Base-by-base conservation (phyloP, 1,140 invertebrate species). In the Drosophila micromelanica region DNA sequence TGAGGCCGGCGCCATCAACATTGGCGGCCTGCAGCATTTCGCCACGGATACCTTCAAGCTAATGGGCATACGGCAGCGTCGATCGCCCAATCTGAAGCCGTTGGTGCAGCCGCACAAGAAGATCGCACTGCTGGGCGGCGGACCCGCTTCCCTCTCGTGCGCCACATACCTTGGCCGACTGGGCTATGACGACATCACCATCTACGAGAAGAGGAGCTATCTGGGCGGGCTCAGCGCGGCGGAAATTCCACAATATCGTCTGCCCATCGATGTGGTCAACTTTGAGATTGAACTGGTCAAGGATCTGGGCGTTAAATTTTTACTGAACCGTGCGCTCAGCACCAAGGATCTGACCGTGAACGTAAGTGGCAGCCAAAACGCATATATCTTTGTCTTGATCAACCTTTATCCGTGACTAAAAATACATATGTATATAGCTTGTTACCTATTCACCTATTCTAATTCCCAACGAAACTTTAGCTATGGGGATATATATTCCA, bases 1-100 rank as follows among this genome's bases (percentile, higher is more conserved):
- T 3, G 98, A 99, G 92, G 98, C 99, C 93, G 98, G 98, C 0
- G 95, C 98, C 0, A 99, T 99, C 70, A 99, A 99, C 90, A 99
- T 99, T 89, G 98, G 98, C 1, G 98, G 98, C 1, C 93, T 99
- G 6, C 98, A 99, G 93, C 98, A 99, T 82, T 99, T 98, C 93
- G 98, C 98, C 45, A 97, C 97, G 20, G 98, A 99, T 87, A 93
- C 97, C 17, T 99, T 99, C 91, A 98, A 98, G 92, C 94, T 96
- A 89, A 99, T 99, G 98, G 95, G 95, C 8, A 95, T 99, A 2
- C 94, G 94, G 0, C 98, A 99, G 93, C 96, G 95, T 0, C 93
- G 95, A 42, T 95, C 97, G 51, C 97, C 97, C 0, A 94, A 94
- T 57, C 94, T 94, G 7, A 92, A 93, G 69, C 92, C 93, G 4